Evolutionary conservation across 2,888 invertebrate genomes (phyloP).

Genomic region (Polylopha cassiicola): DNA sequence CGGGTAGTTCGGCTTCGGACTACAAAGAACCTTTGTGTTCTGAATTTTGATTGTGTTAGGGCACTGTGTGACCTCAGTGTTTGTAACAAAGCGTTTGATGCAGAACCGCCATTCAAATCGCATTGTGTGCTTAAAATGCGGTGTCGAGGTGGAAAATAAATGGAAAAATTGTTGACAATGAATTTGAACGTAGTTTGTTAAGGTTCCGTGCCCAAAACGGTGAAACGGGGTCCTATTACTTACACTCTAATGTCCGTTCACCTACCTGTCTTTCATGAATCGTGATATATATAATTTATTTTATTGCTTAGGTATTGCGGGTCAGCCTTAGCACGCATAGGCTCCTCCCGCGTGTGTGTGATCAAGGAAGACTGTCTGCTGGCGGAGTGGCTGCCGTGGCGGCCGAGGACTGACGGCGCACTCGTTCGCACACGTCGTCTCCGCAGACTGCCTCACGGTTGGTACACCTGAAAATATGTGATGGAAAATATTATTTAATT

Average conservation of each 20-base stretch:
- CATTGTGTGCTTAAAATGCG: too few relatives aligned
- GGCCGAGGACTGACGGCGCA: conserved; percentile 71
- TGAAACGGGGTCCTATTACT: too few relatives aligned
- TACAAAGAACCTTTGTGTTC: conserved; percentile 13
- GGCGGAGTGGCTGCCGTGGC: conserved; percentile 79
- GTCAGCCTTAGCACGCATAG: conserved; percentile 43
- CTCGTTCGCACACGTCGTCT: conserved; percentile 63
- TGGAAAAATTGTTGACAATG: too few relatives aligned
- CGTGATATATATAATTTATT: too few relatives aligned
- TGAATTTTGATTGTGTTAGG: conserved; percentile 11
- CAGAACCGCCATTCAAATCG: too few relatives aligned
- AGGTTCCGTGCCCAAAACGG: too few relatives aligned
- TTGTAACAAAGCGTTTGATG: too few relatives aligned
- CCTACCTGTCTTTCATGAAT: too few relatives aligned
- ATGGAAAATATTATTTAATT: conserved; percentile 15
- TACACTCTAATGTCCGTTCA: too few relatives aligned
- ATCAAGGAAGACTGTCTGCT: conserved; percentile 73
- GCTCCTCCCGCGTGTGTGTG: conserved; percentile 68
- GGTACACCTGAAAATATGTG: conserved; percentile 6
- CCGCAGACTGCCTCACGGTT: conserved; percentile 64
- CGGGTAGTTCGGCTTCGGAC: conserved; percentile 3
- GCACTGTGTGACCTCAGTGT: neutral
- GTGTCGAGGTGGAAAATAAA: too few relatives aligned
- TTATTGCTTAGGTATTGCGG: conserved; percentile 50
- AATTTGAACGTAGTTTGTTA: too few relatives aligned